Percentiles rank a stretch among this genome's conserved stretches.
phyloP scores from a whole-genome alignment of 2,797 vertebrate species.

The Psittacula derbiana region DNA sequence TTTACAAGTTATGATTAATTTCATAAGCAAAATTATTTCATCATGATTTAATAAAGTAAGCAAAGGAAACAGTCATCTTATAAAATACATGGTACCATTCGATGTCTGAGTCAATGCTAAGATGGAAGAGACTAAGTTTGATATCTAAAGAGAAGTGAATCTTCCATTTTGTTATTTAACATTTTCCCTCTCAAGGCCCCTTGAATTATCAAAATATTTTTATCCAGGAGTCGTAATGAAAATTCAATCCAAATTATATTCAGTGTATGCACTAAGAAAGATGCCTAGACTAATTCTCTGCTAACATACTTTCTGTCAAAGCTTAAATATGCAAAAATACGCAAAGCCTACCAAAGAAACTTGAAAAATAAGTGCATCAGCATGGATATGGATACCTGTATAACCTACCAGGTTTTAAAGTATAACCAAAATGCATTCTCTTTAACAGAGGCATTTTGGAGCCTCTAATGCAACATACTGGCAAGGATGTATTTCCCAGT shows the following conservation, averaged over 20 bases:
- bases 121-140: neutral
- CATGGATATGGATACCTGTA: neutral
- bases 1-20: neutral
- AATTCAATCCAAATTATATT: neutral
- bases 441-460: neutral
- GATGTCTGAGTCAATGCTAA: neutral
- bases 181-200: neutral
- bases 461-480: neutral
- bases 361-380: neutral
- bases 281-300: neutral
- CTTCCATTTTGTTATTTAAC: neutral
- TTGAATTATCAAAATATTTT: neutral
- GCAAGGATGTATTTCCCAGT: neutral
- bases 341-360: neutral
- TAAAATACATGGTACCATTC: neutral
- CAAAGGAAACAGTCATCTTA: neutral
- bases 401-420: neutral
- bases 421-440: neutral
- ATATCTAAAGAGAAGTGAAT: neutral
- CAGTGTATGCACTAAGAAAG: neutral
- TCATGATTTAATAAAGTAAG: neutral
- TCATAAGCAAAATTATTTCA: neutral
- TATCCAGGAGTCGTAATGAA: neutral
- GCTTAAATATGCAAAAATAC: neutral
- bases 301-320: neutral